Evolutionary conservation across 2,797 vertebrate genomes (phyloP).

Genomic region (Urophycis tenuis): DNA sequence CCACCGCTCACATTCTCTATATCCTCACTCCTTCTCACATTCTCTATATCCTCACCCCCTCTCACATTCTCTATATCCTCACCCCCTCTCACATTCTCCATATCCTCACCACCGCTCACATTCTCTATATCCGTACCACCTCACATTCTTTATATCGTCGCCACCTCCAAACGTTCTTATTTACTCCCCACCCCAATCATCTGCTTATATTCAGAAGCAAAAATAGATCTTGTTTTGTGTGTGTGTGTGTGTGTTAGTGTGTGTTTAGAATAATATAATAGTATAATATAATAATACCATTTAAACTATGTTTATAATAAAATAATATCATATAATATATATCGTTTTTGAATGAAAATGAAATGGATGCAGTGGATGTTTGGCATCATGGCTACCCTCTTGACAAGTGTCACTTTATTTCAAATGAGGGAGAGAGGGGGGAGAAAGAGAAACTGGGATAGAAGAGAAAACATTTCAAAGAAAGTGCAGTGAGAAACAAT

Average conservation of each 20-base stretch:
- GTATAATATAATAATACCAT: constrained; percentile 86
- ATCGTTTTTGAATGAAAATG: constrained; percentile 97
- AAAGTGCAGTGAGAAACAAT: constrained; percentile 48
- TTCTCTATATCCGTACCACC: not conserved
- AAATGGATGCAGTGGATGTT: constrained; percentile 73
- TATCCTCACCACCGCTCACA: constrained; percentile 36
- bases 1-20: not conserved
- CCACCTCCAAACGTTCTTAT: not conserved
- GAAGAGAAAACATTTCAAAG: not conserved
- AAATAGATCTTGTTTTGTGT: no score
- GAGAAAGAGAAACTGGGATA: constrained; percentile 32
- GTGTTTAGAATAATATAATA: not conserved
- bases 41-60: not conserved
- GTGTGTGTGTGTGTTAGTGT: not conserved
- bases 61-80: not conserved
- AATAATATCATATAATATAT: constrained; percentile 77
- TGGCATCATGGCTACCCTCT: constrained; percentile 86
- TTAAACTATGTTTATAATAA: constrained; percentile 43
- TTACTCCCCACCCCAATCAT: not conserved
- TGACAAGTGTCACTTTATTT: constrained; percentile 96
- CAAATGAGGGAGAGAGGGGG: constrained; percentile 35
- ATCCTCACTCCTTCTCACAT: not conserved
- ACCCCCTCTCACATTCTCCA: constrained; percentile 34
- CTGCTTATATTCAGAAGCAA: no score
- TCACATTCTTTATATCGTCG: not conserved